These are phyloP conservation scores for Xiphophorus couchianus DNA, from an alignment of 2,113 vertebrate species.

Conservation along the genomic window DNA sequence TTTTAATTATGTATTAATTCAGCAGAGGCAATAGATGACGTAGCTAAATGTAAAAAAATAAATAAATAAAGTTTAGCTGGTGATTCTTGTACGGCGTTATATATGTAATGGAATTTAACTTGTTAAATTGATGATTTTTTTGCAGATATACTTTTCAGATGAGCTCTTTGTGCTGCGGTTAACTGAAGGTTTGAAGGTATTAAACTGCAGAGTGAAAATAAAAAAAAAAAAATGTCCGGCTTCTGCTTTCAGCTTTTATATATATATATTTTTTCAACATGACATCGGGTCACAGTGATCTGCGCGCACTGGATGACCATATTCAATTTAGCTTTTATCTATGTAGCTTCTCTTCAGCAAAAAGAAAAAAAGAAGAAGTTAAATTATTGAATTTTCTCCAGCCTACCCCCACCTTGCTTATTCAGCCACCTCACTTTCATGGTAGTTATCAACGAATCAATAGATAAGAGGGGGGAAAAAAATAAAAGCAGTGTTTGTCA, in stretches of 20 bases:
- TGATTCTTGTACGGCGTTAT: not conserved
- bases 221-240: constrained; percentile 5
- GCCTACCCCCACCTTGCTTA: constrained; percentile 10
- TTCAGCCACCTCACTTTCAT: constrained; percentile 29
- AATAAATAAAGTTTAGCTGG: not conserved
- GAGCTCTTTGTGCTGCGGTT: constrained; percentile 21
- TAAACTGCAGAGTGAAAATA: not conserved
- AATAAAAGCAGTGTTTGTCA: constrained; percentile 22
- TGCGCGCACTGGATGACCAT: constrained; percentile 35
- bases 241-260: constrained; percentile 28
- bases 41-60: not conserved
- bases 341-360: constrained; percentile 14
- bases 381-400: constrained; percentile 36
- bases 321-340: constrained; percentile 65
- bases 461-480: constrained; percentile 42
- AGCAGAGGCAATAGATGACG: not conserved
- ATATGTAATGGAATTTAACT: not conserved
- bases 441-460: constrained; percentile 44
- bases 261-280: constrained; percentile 18
- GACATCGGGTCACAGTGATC: constrained; percentile 46
- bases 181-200: constrained; percentile 26
- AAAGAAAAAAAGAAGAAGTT: not conserved
- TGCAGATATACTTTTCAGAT: not conserved
- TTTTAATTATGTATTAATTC: not conserved
- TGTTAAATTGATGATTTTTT: not conserved